Evolutionary conservation across 2,113 vertebrate genomes (phyloP).

Genomic region (Stictonetta naevosa): DNA sequence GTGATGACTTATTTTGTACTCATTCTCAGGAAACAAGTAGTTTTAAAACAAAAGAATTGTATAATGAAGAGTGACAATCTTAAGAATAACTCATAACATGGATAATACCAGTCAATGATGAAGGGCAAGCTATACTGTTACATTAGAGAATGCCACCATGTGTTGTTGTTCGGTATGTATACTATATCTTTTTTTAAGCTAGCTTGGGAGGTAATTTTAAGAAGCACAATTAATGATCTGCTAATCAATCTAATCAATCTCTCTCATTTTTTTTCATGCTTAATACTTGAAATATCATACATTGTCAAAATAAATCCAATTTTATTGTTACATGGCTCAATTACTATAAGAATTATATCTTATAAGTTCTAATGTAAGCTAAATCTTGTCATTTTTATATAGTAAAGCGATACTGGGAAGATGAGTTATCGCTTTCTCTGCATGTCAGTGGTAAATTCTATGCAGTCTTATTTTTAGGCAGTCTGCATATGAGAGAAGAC

Average conservation of each 20-base stretch:
- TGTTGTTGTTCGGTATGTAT: conserved; percentile 8
- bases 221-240: neutral
- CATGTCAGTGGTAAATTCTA: neutral
- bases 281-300: neutral
- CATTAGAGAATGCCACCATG: conserved; percentile 40
- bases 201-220: neutral
- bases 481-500: neutral
- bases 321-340: neutral
- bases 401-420: neutral
- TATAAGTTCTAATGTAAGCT: neutral
- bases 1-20: neutral
- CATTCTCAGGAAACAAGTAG: neutral
- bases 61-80: neutral
- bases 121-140: neutral
- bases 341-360: neutral
- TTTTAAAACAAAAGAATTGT: neutral
- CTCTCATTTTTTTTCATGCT: neutral
- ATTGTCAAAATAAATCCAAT: neutral
- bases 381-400: neutral
- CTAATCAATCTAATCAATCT: neutral
- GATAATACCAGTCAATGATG: neutral
- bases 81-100: neutral
- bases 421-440: neutral
- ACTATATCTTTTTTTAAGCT: neutral
- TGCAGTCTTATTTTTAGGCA: neutral